Evolutionary conservation across 2,113 vertebrate genomes (phyloP), one percentile per base, ranked within the genome.

Genomic region (Hiodon tergisus): DNA sequence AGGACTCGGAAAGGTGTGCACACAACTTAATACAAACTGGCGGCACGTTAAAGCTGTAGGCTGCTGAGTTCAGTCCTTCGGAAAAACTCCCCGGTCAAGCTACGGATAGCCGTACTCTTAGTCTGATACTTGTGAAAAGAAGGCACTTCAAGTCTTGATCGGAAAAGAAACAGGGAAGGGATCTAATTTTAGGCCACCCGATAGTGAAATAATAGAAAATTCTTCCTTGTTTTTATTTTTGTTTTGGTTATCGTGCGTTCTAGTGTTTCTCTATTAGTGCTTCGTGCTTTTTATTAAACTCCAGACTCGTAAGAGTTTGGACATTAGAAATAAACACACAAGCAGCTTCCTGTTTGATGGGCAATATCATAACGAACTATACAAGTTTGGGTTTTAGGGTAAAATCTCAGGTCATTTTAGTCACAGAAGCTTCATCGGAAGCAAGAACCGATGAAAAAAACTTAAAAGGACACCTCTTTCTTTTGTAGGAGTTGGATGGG

Each of bases 21-120:
- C 91, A 91, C 87, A 85, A 93, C 93, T 93, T 91, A 86, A 92
- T 93, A 88, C 87, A 85, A 89, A 83, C 90, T 83, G 89, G 87
- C 86, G 86, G 86, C n/a, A 73, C 73, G 70, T 87, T 86, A 75
- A 71, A 82, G 84, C 84, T 77, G 75, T 85, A 86, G 88, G 88
- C 90, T 85, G 87, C 86, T 86, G 88, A 80, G 85, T 86, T 82
- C 81, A 81, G 51, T 73, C 65, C 59, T 73, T 8, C 53, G 74
- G 46, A 78, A 74, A 76, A 73, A 73, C 77, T 77, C 74, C 61
- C 74, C 77, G 47, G 46, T 57, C 58, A 62, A 3, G 9, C 31
- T 61, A 65, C 51, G 13, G 9, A 3, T 4, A 31, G 9, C 63
- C 63, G 63, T 48, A 3, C 63, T 8, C 31, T 66, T 48, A 17